Evolutionary conservation across 1,140 invertebrate genomes (phyloP).

Genomic region (Sycophila sp.): DNA sequence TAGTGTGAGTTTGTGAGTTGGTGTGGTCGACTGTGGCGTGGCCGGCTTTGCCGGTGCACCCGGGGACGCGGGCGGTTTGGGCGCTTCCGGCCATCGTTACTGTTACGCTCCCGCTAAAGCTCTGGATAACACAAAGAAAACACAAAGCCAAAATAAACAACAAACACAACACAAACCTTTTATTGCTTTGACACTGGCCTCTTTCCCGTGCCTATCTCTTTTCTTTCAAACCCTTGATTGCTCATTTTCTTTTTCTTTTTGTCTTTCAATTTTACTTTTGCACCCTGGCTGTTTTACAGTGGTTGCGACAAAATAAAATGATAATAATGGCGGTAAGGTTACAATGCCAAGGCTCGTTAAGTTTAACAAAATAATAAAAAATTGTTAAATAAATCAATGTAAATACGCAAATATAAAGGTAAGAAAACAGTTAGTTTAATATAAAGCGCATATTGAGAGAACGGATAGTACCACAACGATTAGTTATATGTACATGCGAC

Average conservation of each 20-base stretch:
- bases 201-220: neutral
- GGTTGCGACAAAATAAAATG: neutral
- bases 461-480: conserved; percentile 42
- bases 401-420: neutral
- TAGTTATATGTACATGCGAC: conserved; percentile 60
- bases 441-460: conserved; percentile 43
- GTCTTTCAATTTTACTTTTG: neutral
- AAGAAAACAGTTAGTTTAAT: conserved; percentile 9
- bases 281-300: neutral
- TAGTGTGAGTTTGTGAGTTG: conserved; percentile 70
- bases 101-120: conserved; percentile 82
- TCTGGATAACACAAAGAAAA: conserved; percentile 73
- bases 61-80: conserved; percentile 24
- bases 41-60: conserved; percentile 76
- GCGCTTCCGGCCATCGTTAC: conserved; percentile 77
- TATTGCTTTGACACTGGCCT: neutral
- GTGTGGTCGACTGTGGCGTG: conserved; percentile 66
- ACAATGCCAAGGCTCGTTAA: conserved; percentile 10
- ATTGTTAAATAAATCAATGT: conserved; percentile 2
- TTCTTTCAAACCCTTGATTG: neutral
- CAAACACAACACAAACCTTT: conserved; percentile 62
- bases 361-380: neutral
- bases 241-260: neutral
- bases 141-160: conserved; percentile 68
- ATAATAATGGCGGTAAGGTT: neutral